Evolutionary conservation across 2,113 vertebrate species (phyloP).

Genomic region (Parus major): DNA sequence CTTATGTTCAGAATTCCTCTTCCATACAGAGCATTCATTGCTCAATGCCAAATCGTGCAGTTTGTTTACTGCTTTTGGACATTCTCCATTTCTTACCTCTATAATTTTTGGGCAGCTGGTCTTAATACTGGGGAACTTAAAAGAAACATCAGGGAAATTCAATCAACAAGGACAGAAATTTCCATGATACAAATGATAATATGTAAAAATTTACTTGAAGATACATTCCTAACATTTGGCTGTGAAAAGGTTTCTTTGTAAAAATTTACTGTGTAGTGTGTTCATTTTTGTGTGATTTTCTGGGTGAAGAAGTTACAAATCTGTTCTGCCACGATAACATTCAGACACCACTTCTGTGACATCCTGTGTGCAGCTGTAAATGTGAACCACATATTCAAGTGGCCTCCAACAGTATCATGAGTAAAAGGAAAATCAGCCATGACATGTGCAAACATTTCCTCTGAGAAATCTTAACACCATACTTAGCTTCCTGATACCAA

Average conservation of each 20-base stretch:
- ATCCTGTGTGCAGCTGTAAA: neutral
- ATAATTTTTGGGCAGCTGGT: neutral
- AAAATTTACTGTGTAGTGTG: neutral
- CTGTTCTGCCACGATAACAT: neutral
- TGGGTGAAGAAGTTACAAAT: neutral
- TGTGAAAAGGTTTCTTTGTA: neutral
- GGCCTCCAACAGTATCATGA: rapidly evolving
- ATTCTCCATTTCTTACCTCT: neutral
- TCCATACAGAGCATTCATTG: neutral
- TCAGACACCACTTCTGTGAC: neutral
- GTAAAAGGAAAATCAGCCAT: neutral
- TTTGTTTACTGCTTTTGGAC: neutral
- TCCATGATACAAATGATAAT: neutral
- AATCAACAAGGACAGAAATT: neutral
- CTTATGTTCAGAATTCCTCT: neutral
- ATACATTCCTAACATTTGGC: neutral
- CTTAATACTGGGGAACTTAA: neutral
- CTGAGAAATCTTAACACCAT: neutral
- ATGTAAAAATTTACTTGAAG: neutral
- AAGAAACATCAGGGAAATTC: neutral
- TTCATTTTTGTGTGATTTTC: neutral
- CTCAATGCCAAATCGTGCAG: neutral
- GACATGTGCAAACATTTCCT: neutral
- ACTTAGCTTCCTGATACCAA: neutral
- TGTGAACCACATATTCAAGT: neutral